A percentile compares a stretch with the other conserved stretches of the same genome.
These are phyloP conservation scores for Hypanus sabinus DNA, from an alignment of 2,113 vertebrate species.

Conservation along the genomic window DNA sequence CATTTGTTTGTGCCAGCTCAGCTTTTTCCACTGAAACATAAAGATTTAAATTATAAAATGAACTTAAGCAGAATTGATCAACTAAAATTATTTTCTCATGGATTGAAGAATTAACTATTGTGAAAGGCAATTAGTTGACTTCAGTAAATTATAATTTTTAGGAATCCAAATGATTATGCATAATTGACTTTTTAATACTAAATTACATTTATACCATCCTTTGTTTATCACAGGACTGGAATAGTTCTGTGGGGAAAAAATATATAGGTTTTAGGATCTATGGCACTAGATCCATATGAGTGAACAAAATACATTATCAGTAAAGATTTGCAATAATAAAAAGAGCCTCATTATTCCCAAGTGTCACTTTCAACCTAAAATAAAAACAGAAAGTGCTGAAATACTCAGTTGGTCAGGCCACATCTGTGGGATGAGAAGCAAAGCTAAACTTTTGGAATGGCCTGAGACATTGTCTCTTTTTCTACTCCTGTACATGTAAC, in stretches of 20 bases:
- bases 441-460: too few relatives aligned
- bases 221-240: not conserved
- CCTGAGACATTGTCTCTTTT: too few relatives aligned
- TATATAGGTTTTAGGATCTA: not conserved
- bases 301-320: not conserved
- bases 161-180: conserved; percentile 32
- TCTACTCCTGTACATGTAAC: too few relatives aligned
- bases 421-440: too few relatives aligned
- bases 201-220: not conserved
- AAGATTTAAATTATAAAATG: conserved; percentile 13
- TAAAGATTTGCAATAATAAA: not conserved
- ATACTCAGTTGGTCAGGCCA: too few relatives aligned
- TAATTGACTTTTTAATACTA: not conserved
- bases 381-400: too few relatives aligned
- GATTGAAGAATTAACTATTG: not conserved
- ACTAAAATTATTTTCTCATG: conserved; percentile 24
- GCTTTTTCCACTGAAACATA: conserved; percentile 30
- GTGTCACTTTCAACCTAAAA: too few relatives aligned
- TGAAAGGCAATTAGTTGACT: conserved; percentile 19
- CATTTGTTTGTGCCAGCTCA: not conserved
- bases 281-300: not conserved
- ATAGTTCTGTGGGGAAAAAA: not conserved
- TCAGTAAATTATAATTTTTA: conserved; percentile 8
- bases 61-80: conserved; percentile 25
- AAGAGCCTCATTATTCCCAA: not conserved